Conservation (phyloP, 2,113 vertebrate species). For the Nibea coibor region DNA sequence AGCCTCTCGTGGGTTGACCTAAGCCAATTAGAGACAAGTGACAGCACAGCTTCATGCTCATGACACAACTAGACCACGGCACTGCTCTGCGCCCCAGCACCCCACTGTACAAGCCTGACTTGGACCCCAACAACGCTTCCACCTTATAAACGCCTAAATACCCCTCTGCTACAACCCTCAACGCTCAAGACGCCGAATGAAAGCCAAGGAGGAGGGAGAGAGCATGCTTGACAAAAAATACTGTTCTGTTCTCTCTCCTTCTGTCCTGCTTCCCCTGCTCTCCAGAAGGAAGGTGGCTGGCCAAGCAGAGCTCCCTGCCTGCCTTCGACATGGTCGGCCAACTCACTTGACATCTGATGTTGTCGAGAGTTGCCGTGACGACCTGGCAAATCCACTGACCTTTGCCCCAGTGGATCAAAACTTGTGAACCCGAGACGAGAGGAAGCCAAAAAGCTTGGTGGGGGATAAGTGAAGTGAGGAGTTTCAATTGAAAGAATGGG, state of each 20-base stretch:
- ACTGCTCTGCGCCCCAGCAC: constrained; percentile 63
- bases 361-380: constrained; percentile 77
- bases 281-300: constrained; percentile 58
- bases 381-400: constrained; percentile 80
- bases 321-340: constrained; percentile 71
- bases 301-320: constrained; percentile 27
- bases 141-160: constrained; percentile 39
- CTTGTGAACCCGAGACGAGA: constrained; percentile 67
- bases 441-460: constrained; percentile 48
- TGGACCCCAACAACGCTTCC: constrained; percentile 63
- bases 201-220: constrained; percentile 29
- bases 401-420: constrained; percentile 82
- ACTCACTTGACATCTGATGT: constrained; percentile 76
- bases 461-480: constrained; percentile 39
- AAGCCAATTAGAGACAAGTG: constrained; percentile 84
- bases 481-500: constrained; percentile 27
- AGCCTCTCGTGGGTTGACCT: constrained; percentile 72
- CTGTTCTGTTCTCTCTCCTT: constrained; percentile 14
- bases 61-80: constrained; percentile 83
- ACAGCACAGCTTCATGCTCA: constrained; percentile 78
- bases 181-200: constrained; percentile 1
- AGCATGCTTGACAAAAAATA: constrained; percentile 38
- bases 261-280: constrained; percentile 37
- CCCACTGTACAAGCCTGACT: constrained; percentile 57
- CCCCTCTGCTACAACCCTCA: constrained; percentile 24